Conservation (phyloP, 2,797 vertebrate genomes). For the Bovichtus variegatus region DNA sequence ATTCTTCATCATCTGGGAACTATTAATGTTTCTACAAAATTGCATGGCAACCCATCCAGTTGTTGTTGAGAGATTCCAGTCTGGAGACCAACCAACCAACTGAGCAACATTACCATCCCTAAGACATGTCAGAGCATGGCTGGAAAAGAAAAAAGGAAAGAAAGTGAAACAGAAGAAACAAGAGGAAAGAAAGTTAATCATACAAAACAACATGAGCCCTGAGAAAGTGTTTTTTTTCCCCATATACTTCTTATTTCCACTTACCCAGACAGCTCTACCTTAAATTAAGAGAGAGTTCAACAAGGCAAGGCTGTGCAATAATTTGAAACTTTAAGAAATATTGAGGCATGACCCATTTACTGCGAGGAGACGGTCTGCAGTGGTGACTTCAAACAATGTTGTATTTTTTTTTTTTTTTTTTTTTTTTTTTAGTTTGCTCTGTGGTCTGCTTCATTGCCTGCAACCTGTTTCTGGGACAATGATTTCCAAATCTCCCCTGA, state of each 20-base stretch:
- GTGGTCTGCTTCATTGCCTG: conserved; percentile 56
- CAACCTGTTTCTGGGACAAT: conserved; percentile 68
- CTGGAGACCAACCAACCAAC: neutral
- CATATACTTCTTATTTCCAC: conserved; percentile 36
- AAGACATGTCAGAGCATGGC: neutral
- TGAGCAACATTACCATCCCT: neutral
- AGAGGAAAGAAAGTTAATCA: conserved; percentile 18
- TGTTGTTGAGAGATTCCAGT: neutral
- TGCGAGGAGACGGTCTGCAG: conserved; percentile 45
- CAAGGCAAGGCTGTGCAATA: conserved; percentile 75
- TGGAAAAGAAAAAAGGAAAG: neutral
- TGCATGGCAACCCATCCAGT: no score
- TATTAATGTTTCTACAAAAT: neutral
- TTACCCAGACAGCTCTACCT: conserved; percentile 55
- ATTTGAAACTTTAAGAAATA: conserved; percentile 80
- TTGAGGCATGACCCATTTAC: conserved; percentile 78
- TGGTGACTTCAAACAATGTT: conserved; percentile 72
- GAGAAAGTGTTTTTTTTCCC: conserved; percentile 20
- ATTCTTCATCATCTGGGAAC: neutral
- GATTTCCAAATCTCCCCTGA: conserved; percentile 59
- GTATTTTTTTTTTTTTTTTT: conserved; percentile 62
- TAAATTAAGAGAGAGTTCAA: conserved; percentile 70
- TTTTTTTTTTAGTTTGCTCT: conserved; percentile 60
- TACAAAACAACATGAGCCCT: conserved; percentile 40
- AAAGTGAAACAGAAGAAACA: conserved; percentile 11